A percentile compares a stretch with the other conserved stretches of the same genome.
Evolutionary conservation across 2,113 vertebrate genomes (phyloP).

Genomic region (Stigmatopora argus): DNA sequence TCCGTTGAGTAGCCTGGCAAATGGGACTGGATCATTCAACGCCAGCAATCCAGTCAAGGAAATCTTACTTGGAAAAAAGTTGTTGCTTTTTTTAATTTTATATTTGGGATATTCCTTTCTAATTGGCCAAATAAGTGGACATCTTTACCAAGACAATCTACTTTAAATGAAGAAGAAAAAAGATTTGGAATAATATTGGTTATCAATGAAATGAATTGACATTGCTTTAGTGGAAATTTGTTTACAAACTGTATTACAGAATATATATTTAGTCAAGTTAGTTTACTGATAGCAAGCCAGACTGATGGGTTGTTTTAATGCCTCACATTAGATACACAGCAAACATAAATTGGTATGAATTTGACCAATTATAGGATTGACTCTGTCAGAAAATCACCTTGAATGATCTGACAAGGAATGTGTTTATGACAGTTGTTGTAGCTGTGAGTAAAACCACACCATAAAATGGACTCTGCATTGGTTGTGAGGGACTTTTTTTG

Average conservation of each 20-base stretch:
- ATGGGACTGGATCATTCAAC: conserved; percentile 40
- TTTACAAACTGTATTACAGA: too few relatives aligned
- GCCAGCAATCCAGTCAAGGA: conserved; percentile 23
- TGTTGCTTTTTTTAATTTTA: conserved; percentile 8
- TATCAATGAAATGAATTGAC: conserved; percentile 7
- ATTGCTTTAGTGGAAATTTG: background rate
- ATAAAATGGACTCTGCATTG: too few relatives aligned
- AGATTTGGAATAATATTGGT: conserved; percentile 32
- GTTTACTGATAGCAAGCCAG: background rate
- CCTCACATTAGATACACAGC: background rate
- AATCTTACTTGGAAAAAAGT: conserved; percentile 11
- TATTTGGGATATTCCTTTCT: conserved; percentile 18
- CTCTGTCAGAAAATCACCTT: too few relatives aligned
- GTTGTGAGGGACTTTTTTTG: background rate
- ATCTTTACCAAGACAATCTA: conserved; percentile 13
- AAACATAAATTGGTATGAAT: too few relatives aligned
- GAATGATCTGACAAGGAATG: too few relatives aligned
- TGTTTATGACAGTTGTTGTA: background rate
- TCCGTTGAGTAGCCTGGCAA: conserved; percentile 20
- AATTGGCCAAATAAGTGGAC: conserved; percentile 4
- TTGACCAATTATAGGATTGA: too few relatives aligned
- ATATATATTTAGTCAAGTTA: conserved; percentile 11
- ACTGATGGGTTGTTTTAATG: background rate
- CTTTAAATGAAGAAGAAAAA: background rate
- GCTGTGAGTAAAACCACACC: background rate